Evolutionary conservation across 1,140 invertebrate species (phyloP), one percentile per base, ranked within the genome.

Genomic region (Harpegnathos saltator): DNA sequence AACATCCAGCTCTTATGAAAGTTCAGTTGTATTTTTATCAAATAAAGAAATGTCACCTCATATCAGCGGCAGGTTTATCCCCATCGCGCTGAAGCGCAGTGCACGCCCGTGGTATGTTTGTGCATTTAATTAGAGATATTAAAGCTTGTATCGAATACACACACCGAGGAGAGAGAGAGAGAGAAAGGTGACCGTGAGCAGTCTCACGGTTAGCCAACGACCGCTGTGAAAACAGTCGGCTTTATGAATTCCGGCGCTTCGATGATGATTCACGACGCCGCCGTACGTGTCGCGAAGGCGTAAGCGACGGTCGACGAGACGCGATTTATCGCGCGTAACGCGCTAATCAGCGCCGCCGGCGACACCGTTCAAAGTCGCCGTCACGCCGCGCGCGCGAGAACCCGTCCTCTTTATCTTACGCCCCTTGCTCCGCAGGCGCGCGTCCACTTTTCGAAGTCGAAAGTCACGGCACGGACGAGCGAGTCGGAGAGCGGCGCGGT

Each of bases 251-350:
- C 65, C 52, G 38, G 3, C 65, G 54, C 11, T 71, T 61, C 52
- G 33, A 24, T 38, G 54, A 22, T 82, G 78, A 82, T 62, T 82
- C 69, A 62, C 58, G 44, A 62, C 38, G 56, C 26, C 26, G 56
- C n/a, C 17, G 33, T 82, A 74, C 56, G 69, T 74, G 78, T 61
- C 69, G 56, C 68, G 71, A 38, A 83, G 48, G 48, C 29, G 73
- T 48, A 68, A 77, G 78, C 12, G 56, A 3, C 48, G 33, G 38
- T 12, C 72, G 73, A 75, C 44, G 62, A 71, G 78, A 84, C 71
- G 62, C 66, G 71, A 63, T 77, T 74, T 82, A 82, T 82, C 78
- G 78, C 69, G 78, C 69, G 69, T 74, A 61, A 74, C 69, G 48
- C 78, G 78, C 78, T 82, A 82, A 82, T 82, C 78, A 71, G 71